phyloP scores from a whole-genome alignment of 2,888 invertebrate species.

The Trimorus sp. region DNA sequence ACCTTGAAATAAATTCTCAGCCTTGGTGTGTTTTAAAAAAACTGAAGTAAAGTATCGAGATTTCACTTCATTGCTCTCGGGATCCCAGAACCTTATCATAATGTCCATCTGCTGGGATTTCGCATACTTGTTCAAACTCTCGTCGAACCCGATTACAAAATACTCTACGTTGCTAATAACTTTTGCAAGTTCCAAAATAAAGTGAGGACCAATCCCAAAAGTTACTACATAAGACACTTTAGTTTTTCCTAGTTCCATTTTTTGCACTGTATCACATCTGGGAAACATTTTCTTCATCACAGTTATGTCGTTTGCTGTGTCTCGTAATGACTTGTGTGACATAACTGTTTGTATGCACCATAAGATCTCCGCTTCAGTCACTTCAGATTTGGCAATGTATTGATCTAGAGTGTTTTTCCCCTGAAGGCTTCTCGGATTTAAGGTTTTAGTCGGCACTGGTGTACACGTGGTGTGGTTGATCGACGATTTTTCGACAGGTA shows the following conservation, averaged over 20 bases:
- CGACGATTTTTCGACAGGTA: no score
- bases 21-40: conserved; percentile 59
- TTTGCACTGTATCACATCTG: conserved; percentile 52
- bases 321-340: conserved; percentile 46
- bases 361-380: conserved; percentile 17
- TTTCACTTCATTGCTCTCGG: conserved; percentile 58
- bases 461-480: no score
- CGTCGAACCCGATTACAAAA: conserved; percentile 65
- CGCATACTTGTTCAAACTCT: conserved; percentile 66
- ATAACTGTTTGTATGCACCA: conserved; percentile 45
- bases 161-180: conserved; percentile 38
- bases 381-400: conserved; percentile 19
- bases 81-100: conserved; percentile 68
- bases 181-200: conserved; percentile 55
- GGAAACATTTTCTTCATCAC: conserved; percentile 59
- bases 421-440: background rate
- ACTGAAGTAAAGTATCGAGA: conserved; percentile 69
- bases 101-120: conserved; percentile 71
- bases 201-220: conserved; percentile 63
- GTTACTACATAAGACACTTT: conserved; percentile 67
- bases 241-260: conserved; percentile 62
- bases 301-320: conserved; percentile 37
- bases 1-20: conserved; percentile 64
- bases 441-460: no score
- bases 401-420: background rate